Evolutionary conservation across 2,797 vertebrate species (phyloP).

Genomic region (Novumbra hubbsi): DNA sequence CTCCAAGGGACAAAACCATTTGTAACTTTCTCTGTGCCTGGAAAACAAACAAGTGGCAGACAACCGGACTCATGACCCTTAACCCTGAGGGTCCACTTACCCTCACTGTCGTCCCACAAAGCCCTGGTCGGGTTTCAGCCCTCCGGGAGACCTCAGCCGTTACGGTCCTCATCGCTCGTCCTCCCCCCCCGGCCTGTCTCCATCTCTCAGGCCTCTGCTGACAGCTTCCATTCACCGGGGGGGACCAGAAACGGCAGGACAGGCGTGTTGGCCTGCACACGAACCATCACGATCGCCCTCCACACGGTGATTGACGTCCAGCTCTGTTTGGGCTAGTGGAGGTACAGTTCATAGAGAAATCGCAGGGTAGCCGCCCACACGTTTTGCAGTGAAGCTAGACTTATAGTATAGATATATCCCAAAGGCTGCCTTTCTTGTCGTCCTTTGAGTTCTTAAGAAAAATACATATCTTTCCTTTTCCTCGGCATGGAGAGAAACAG

Average conservation of each 20-base stretch:
- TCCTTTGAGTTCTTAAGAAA: conserved; percentile 20
- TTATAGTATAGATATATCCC: not conserved
- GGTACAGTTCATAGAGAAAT: not conserved
- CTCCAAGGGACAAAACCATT: not conserved
- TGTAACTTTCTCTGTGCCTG: not conserved
- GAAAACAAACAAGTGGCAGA: not conserved
- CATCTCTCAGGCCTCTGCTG: conserved; percentile 40
- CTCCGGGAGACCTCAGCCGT: conserved; percentile 35
- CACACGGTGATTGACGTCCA: conserved; percentile 4
- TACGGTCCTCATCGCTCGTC: conserved; percentile 44
- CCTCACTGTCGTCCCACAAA: conserved; percentile 46
- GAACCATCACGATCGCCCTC: conserved; percentile 25
- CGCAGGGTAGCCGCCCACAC: not conserved
- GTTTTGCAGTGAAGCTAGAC: not conserved
- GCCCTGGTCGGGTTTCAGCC: conserved; percentile 45
- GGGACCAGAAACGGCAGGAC: not conserved
- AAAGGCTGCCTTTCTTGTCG: conserved; percentile 22
- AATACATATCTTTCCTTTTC: conserved; percentile 12
- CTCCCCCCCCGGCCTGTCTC: conserved; percentile 28
- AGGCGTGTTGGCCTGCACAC: conserved; percentile 1
- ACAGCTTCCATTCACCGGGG: conserved; percentile 38
- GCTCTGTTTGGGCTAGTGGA: conserved; percentile 15
- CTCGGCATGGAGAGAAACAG: conserved; percentile 16
- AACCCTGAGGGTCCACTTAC: conserved; percentile 51
- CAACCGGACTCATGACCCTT: conserved; percentile 3